Base-by-base conservation (phyloP, 2,113 vertebrate species). In the Aegypius monachus region DNA sequence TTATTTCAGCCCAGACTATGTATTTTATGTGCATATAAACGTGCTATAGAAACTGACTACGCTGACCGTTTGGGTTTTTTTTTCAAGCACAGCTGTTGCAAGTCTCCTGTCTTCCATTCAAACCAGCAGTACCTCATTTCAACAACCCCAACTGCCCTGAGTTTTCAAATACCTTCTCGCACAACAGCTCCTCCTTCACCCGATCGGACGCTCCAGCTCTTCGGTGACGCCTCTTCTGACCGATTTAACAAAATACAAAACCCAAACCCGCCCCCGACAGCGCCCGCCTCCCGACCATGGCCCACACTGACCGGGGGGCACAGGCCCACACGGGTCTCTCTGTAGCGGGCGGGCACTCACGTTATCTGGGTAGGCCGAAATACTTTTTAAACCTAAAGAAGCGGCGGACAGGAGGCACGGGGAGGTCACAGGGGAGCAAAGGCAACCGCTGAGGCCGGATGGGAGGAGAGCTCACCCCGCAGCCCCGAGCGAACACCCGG, bases 141-240 rank as follows among this genome's bases (percentile, higher is more conserved):
- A 8, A 7, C 36, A 36, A 6, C 7, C n/a, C 31, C 56, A 8
- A 1, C 13, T 1, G 0, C 3, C 19, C 1, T 0, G 16, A 0
- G 0, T 2, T 13, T 16, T 26, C 86, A 0, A 20, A 12, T 2
- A 13, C 9, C 2, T 23, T 0, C 0, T 0, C 0, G 0, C 38
- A 0, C 4, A 40, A 0, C 0, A 5, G 2, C 23, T 5, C 21
- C 53, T 2, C 32, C 1, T 4, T 1, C 2, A 9, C 45, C 40
- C 23, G 2, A 16, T 7, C 10, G 5, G 4, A 9, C 1, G 7
- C 18, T 7, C 17, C 58, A 7, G 13, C 63, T 12, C 42, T 3
- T 22, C 1, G 29, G 9, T 17, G 70, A 8, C 20, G 40, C 34
- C 47, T 11, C 34, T 23, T 15, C 32, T 4, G 36, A 4, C 29